Evolutionary conservation across 92 coral and sea anemone species (phyloP).

Genomic region (Anthopleura xanthogrammica): DNA sequence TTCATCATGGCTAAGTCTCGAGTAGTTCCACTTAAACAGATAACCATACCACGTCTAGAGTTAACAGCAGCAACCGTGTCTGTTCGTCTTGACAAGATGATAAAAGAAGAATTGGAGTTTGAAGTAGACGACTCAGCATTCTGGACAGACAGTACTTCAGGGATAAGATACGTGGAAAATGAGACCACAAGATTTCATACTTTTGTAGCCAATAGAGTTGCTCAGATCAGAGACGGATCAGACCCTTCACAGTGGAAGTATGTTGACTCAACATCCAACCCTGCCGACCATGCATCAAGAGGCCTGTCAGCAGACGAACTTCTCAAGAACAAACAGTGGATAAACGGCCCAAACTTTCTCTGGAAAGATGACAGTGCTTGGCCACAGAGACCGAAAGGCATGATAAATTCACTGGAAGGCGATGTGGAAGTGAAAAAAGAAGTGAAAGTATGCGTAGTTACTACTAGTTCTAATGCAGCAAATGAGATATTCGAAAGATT

Average conservation of each 20-base stretch:
- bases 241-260: constrained; percentile 21
- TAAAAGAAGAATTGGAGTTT: constrained; percentile 36
- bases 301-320: constrained; percentile 15
- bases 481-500: constrained; percentile 1
- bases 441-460: neutral
- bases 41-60: constrained; percentile 50
- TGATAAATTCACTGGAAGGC: neutral
- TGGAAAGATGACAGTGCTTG: constrained; percentile 13
- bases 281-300: constrained; percentile 25
- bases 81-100: constrained; percentile 21
- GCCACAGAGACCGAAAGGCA: constrained; percentile 5
- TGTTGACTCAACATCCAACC: constrained; percentile 12
- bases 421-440: constrained; percentile 15
- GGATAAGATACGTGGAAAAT: constrained; percentile 33
- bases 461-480: neutral
- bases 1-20: constrained; percentile 31
- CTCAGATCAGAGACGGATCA: constrained; percentile 26
- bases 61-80: constrained; percentile 55
- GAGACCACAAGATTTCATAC: constrained; percentile 36
- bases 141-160: constrained; percentile 54
- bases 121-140: constrained; percentile 1
- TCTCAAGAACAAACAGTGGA: constrained; percentile 2
- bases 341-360: constrained; percentile 13
- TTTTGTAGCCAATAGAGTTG: constrained; percentile 52
- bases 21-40: constrained; percentile 43